Percentiles rank a stretch among this genome's conserved stretches.
Conservation (phyloP, 1,140 invertebrate species). For the Carposina sasakii region DNA sequence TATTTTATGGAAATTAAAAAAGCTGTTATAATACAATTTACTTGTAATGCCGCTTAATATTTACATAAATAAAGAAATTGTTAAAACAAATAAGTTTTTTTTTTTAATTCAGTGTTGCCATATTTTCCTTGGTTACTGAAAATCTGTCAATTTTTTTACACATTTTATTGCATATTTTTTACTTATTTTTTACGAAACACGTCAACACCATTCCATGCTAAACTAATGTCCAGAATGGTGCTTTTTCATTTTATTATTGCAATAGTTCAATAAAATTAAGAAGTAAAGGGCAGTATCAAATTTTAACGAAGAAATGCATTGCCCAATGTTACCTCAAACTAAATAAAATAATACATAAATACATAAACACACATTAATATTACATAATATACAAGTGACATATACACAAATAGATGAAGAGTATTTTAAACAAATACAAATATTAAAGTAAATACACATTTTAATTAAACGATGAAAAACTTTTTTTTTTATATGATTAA, state of each 20-base stretch:
- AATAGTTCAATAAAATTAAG: no score
- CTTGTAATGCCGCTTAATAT: slow-evolving; percentile 50
- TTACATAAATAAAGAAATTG: slow-evolving; percentile 44
- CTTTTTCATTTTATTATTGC: background rate
- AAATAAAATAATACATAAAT: background rate
- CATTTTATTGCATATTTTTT: slow-evolving; percentile 12
- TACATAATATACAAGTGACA: background rate
- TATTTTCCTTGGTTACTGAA: slow-evolving; percentile 8
- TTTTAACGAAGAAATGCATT: background rate
- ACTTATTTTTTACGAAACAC: slow-evolving; percentile 14
- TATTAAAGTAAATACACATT: no score
- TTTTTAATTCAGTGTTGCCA: slow-evolving; percentile 24
- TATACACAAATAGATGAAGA: background rate
- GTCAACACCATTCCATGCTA: slow-evolving; percentile 37
- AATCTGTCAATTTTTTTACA: slow-evolving; percentile 12
- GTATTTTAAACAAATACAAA: background rate
- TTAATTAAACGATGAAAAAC: no score
- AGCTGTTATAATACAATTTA: slow-evolving; percentile 17
- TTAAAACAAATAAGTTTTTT: slow-evolving; percentile 21
- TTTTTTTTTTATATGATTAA: no score
- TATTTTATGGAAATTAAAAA: slow-evolving; percentile 29
- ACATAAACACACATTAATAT: background rate
- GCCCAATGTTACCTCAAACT: background rate
- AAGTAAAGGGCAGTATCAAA: background rate
- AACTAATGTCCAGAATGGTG: slow-evolving; percentile 50